Evolutionary conservation across 1,140 invertebrate species (phyloP), one percentile per base, ranked within the genome.

Genomic region (Scylla paramamosain): DNA sequence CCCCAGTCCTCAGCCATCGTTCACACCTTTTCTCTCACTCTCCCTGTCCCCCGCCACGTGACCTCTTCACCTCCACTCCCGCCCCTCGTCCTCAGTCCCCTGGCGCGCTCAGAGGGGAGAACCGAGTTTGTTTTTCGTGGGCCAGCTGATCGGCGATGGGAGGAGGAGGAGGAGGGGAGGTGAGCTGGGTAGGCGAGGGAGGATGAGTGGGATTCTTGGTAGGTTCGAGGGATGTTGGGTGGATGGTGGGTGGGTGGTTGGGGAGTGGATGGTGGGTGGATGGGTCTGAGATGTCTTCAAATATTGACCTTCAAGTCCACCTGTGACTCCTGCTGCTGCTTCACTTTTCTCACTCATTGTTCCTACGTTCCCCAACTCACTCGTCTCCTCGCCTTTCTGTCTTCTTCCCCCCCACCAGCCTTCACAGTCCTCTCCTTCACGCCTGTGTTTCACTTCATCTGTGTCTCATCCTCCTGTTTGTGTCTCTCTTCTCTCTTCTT

Each of bases 271-370:
- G 52, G 52, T 59, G 10, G 52, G 46, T 20, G 77, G 82, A 77
- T n/a, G 82, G 77, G 39, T 46, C 84, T 93, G 92, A 93, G 84
- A 88, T 87, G 92, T 93, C n/a, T 88, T 59, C 92, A 93, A 93
- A 93, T 93, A 93, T 93, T 93, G 86, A 84, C 92, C 82, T 8
- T 32, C 77, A 45, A 46, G 32, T 84, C 92, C 92, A 93, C 92
- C 83, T 86, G 92, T 87, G 67, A 77, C 20, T 77, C 86, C 45
- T n/a, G 6, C 10, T 28, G 89, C 2, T 84, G 89, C 39, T 84
- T 10, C 32, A 39, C 92, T 86, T 93, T 93, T 93, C 32, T 83
- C 92, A 82, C 67, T 52, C n/a, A 48, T 46, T 86, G 77, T 93
- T 77, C 91, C 29, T 31, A 10, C 59, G 39, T 82, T 6, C 28